Percentiles rank a stretch among this genome's conserved stretches.
Evolutionary conservation across 1,140 invertebrate species (phyloP).

Genomic region (Caenorhabditis tropicalis): DNA sequence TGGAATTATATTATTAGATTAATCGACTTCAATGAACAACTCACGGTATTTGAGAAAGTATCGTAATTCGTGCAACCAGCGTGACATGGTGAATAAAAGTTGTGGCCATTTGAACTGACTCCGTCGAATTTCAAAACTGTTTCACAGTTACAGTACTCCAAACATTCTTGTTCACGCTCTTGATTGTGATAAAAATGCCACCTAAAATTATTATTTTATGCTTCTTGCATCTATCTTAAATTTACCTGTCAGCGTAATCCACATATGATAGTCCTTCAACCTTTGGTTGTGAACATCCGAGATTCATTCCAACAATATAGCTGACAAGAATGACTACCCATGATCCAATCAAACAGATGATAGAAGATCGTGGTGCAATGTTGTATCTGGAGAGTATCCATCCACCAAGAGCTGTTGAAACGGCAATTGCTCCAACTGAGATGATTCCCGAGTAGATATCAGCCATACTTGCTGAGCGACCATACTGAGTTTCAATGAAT

Average conservation of each 20-base stretch:
- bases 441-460: slow-evolving; percentile 54
- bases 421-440: slow-evolving; percentile 51
- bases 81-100: slow-evolving; percentile 55
- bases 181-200: slow-evolving; percentile 15
- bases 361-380: slow-evolving; percentile 42
- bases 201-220: neutral
- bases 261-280: slow-evolving; percentile 45
- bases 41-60: slow-evolving; percentile 27
- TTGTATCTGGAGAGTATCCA: slow-evolving; percentile 50
- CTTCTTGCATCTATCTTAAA: neutral
- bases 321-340: slow-evolving; percentile 49
- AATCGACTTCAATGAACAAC: neutral
- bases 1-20: neutral
- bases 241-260: slow-evolving; percentile 28
- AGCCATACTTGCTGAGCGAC: slow-evolving; percentile 46
- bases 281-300: slow-evolving; percentile 49
- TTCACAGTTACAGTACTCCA: slow-evolving; percentile 24
- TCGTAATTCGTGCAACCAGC: slow-evolving; percentile 51
- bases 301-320: slow-evolving; percentile 50
- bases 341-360: slow-evolving; percentile 46
- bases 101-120: slow-evolving; percentile 37
- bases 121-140: slow-evolving; percentile 44
- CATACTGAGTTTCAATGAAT: slow-evolving; percentile 56
- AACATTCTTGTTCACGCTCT: slow-evolving; percentile 18
- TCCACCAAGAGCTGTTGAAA: slow-evolving; percentile 50